Conservation (phyloP, 2,113 vertebrate species). For the Clarias macrocephalus region DNA sequence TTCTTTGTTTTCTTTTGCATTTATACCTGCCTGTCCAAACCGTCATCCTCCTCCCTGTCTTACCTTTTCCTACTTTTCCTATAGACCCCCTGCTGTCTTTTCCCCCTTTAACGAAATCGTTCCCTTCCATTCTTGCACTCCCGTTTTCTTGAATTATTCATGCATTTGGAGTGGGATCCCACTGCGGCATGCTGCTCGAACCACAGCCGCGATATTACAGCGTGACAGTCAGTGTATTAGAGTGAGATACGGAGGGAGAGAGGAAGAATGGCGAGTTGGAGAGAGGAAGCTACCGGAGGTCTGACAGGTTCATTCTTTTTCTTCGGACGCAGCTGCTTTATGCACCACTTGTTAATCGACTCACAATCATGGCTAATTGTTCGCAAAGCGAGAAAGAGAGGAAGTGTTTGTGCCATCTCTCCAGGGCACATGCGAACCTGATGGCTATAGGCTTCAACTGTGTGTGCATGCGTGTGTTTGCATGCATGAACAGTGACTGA, state of each 20-base stretch:
- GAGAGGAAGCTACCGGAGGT: conserved; percentile 16
- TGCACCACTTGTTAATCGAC: conserved; percentile 42
- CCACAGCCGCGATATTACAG: conserved; percentile 58
- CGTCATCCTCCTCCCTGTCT: conserved; percentile 28
- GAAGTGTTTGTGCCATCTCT: not conserved
- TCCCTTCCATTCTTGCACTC: conserved; percentile 6
- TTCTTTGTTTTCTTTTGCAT: conserved; percentile 32
- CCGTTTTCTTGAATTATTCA: conserved; percentile 68
- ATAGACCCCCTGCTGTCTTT: not conserved
- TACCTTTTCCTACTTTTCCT: conserved; percentile 51
- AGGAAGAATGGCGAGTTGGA: conserved; percentile 8
- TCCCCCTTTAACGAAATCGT: not conserved
- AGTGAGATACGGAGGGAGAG: conserved; percentile 26
- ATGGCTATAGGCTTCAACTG: not conserved
- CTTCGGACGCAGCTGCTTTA: conserved; percentile 2
- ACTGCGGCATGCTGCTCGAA: conserved; percentile 65
- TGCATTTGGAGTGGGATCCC: conserved; percentile 53
- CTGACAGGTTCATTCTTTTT: conserved; percentile 35
- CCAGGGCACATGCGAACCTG: conserved; percentile 38
- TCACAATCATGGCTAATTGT: conserved; percentile 33
- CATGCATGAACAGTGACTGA: not conserved
- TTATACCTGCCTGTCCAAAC: not conserved
- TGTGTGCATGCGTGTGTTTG: conserved; percentile 26
- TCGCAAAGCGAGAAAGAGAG: conserved; percentile 12
- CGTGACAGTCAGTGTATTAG: conserved; percentile 38